phyloP scores from a whole-genome alignment of 2,113 vertebrate genomes.

The Petrocephalus zakoni region DNA sequence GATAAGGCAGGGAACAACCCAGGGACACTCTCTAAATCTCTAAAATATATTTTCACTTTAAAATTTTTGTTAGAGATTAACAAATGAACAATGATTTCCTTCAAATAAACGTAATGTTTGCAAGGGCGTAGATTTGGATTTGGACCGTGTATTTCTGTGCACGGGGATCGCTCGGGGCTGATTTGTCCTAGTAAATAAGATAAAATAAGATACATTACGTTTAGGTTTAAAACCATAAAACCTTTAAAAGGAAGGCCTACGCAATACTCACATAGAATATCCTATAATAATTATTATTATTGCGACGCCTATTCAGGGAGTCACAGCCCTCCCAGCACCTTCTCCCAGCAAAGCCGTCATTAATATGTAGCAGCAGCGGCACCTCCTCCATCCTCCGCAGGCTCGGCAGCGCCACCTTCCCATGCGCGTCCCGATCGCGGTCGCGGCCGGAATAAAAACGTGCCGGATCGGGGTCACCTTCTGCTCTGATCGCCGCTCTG shows the following conservation, averaged over 20 bases:
- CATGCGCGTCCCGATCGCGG: slow-evolving; percentile 60
- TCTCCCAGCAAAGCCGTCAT: not conserved
- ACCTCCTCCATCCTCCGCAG: slow-evolving; percentile 47
- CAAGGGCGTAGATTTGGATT: not conserved
- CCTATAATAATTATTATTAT: not conserved
- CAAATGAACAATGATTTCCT: not conserved
- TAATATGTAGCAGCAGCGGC: slow-evolving; percentile 28
- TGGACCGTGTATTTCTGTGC: not conserved
- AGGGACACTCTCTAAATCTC: no score
- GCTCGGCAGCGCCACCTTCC: slow-evolving; percentile 57
- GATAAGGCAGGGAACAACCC: not conserved
- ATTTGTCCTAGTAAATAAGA: not conserved
- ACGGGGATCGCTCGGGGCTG: not conserved
- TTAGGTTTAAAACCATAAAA: not conserved
- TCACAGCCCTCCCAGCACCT: not conserved
- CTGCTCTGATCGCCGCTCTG: slow-evolving; percentile 48
- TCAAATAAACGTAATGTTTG: not conserved
- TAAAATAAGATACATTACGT: not conserved
- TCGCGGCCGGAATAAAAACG: slow-evolving; percentile 47
- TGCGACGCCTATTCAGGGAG: not conserved
- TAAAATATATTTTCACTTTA: not conserved
- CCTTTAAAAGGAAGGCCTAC: not conserved
- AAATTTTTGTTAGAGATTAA: not conserved
- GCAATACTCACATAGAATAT: not conserved
- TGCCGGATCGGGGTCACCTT: slow-evolving; percentile 66